These are phyloP conservation scores for Rhineura floridana DNA, from an alignment of 2,113 vertebrate species.

Conservation along the genomic window DNA sequence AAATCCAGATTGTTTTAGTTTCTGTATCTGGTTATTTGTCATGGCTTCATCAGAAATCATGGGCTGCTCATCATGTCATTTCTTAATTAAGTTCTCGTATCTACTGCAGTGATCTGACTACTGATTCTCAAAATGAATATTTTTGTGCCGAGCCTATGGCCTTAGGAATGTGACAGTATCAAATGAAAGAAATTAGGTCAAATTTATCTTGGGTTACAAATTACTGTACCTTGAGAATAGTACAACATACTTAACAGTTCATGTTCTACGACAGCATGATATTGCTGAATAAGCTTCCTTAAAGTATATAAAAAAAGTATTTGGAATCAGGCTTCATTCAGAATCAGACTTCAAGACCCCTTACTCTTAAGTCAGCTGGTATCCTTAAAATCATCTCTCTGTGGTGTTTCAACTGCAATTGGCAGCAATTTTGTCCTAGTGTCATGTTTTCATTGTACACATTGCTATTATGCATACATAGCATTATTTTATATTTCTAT, in stretches of 20 bases:
- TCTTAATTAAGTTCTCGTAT: background rate
- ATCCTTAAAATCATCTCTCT: too few relatives aligned
- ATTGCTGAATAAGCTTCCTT: background rate
- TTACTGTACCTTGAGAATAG: fast-evolving
- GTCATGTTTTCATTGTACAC: too few relatives aligned
- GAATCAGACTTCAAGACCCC: background rate
- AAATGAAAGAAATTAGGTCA: background rate
- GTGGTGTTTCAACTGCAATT: too few relatives aligned
- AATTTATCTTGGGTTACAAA: background rate
- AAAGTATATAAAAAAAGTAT: conserved; percentile 12
- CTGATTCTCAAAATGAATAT: background rate
- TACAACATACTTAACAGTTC: background rate
- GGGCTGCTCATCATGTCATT: background rate
- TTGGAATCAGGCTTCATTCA: background rate
- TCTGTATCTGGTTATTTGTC: background rate
- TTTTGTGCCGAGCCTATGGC: background rate
- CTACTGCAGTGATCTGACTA: background rate
- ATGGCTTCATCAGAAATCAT: background rate
- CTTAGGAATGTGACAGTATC: background rate
- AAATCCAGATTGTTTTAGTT: background rate
- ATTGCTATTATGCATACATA: background rate
- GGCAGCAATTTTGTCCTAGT: too few relatives aligned
- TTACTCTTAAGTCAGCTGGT: background rate
- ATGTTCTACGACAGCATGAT: background rate
- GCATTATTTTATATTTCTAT: background rate